Evolutionary conservation across 2,888 invertebrate genomes (phyloP).

Genomic region (Chrysolina oricalcia): DNA sequence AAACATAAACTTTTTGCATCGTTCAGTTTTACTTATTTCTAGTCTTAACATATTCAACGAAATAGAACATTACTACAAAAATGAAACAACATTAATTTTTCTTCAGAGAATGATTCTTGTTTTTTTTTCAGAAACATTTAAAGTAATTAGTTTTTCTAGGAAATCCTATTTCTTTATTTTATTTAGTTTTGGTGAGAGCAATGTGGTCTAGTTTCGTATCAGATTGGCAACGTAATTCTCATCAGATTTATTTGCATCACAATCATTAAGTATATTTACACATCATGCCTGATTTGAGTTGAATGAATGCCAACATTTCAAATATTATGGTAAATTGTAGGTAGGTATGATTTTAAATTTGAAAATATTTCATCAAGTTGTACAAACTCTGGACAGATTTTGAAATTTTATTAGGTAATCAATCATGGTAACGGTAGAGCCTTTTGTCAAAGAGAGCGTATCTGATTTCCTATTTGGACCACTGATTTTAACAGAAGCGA

Average conservation of each 20-base stretch:
- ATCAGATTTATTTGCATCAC: background rate
- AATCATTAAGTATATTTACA: background rate
- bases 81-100: too few species aligned
- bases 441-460: too few species aligned
- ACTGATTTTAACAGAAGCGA: too few species aligned
- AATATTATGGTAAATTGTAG: background rate
- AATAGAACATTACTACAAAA: too few species aligned
- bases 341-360: background rate
- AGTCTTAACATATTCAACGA: too few species aligned
- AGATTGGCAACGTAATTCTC: constrained; percentile 7
- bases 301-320: background rate
- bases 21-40: too few species aligned
- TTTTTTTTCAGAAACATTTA: background rate
- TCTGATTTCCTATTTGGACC: too few species aligned
- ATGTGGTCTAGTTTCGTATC: constrained; percentile 1
- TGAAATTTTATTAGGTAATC: too few species aligned
- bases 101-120: too few species aligned
- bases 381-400: too few species aligned
- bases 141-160: background rate
- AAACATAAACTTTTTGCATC: too few species aligned
- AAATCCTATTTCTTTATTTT: background rate
- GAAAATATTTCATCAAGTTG: background rate
- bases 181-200: background rate
- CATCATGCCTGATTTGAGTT: background rate
- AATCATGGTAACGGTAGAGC: too few species aligned